phyloP scores from a whole-genome alignment of 2,113 vertebrate species.

The Atlantisia rogersi region DNA sequence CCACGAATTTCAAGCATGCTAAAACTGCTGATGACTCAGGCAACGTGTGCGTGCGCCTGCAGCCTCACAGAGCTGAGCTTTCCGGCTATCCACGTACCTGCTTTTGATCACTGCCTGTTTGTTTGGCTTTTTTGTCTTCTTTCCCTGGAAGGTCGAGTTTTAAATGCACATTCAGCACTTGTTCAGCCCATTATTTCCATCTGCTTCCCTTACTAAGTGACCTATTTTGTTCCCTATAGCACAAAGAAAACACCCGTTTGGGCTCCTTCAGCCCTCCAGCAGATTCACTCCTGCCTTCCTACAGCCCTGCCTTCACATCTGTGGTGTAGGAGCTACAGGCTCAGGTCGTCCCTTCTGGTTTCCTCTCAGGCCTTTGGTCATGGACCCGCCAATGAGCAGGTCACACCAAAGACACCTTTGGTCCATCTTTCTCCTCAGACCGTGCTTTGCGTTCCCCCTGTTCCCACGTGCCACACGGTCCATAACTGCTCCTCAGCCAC shows the following conservation, averaged over 20 bases:
- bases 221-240: background rate
- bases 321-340: background rate
- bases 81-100: background rate
- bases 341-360: background rate
- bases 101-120: constrained; percentile 6
- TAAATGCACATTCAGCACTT: background rate
- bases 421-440: background rate
- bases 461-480: accelerated
- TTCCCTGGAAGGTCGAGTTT: background rate
- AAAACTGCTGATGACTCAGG: background rate
- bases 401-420: background rate
- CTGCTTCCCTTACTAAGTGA: background rate
- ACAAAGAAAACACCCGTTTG: background rate
- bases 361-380: background rate
- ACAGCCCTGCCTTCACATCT: background rate
- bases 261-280: background rate
- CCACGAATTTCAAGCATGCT: background rate
- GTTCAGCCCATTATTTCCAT: background rate
- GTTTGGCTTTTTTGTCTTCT: background rate
- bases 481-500: background rate
- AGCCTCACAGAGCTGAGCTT: background rate
- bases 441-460: background rate
- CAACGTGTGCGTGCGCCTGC: background rate
- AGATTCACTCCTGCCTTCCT: background rate
- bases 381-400: background rate